These are phyloP conservation scores for Lasius platythorax DNA, from an alignment of 2,888 invertebrate species.

Conservation along the genomic window DNA sequence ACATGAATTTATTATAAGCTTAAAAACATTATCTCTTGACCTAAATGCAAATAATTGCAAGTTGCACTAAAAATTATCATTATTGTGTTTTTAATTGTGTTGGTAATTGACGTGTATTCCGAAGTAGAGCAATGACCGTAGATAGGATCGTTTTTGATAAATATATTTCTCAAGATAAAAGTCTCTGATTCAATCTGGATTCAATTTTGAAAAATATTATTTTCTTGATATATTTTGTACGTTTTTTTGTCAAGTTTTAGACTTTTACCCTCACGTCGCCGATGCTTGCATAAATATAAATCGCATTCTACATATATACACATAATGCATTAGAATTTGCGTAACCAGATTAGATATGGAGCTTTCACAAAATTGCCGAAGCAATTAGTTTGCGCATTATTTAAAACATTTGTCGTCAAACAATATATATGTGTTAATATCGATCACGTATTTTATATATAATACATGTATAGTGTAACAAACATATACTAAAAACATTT, in stretches of 20 bases:
- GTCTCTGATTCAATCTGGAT: background rate
- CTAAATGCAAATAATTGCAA: background rate
- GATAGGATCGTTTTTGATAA: background rate
- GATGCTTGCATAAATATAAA: conserved; percentile 23
- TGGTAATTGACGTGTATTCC: background rate
- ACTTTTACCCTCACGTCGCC: background rate
- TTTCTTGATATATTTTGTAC: background rate
- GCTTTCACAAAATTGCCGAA: conserved; percentile 26
- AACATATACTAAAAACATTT: background rate
- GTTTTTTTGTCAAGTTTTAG: too few species aligned
- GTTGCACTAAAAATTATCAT: background rate
- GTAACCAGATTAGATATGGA: conserved; percentile 43
- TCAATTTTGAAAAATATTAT: conserved; percentile 11
- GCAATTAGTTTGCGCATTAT: background rate
- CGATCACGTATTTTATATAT: background rate
- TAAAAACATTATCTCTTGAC: background rate
- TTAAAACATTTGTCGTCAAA: conserved; percentile 26
- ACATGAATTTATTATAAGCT: background rate
- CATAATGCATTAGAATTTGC: conserved; percentile 33
- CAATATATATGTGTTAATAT: conserved; percentile 5
- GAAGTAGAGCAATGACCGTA: background rate
- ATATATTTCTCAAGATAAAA: background rate
- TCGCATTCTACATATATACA: conserved; percentile 5
- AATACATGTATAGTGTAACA: background rate
- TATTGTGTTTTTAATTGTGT: background rate